phyloP scores from a whole-genome alignment of 2,113 vertebrate genomes.

The Alethe diademata region DNA sequence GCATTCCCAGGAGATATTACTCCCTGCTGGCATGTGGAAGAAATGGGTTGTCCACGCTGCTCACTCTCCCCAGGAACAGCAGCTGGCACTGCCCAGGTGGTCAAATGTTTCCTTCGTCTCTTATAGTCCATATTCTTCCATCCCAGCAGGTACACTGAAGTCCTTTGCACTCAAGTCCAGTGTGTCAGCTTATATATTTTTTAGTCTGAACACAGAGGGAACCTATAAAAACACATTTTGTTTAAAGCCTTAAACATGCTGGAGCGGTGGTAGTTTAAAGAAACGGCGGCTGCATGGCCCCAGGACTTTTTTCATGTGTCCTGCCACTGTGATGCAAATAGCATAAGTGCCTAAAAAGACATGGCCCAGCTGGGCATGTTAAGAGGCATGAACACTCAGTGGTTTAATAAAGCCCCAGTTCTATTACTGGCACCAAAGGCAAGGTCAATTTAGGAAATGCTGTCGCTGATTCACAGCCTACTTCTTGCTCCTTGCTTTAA shows the following conservation, averaged over 20 bases:
- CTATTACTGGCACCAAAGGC: not conserved
- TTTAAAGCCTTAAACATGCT: not conserved
- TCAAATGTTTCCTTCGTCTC: not conserved
- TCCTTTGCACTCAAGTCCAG: not conserved
- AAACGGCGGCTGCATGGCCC: not conserved
- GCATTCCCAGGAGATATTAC: not conserved
- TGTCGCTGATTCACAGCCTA: not conserved
- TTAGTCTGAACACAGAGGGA: not conserved
- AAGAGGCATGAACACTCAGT: not conserved
- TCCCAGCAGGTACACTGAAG: not conserved
- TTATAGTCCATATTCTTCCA: not conserved
- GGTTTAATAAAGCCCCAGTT: not conserved
- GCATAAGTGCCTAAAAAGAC: not conserved
- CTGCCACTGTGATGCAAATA: not conserved
- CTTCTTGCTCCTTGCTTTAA: not conserved
- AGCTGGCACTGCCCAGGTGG: not conserved
- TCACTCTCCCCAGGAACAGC: not conserved
- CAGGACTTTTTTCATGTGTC: not conserved
- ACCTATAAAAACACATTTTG: not conserved
- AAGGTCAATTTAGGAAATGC: not conserved
- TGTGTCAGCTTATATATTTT: not conserved
- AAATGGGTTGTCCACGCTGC: rapidly evolving
- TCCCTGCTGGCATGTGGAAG: not conserved
- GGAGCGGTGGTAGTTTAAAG: not conserved
- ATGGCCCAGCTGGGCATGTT: not conserved